Evolutionary conservation across 1,140 invertebrate genomes (phyloP), one percentile per base, ranked within the genome.

Genomic region (Drosophila navojoa): DNA sequence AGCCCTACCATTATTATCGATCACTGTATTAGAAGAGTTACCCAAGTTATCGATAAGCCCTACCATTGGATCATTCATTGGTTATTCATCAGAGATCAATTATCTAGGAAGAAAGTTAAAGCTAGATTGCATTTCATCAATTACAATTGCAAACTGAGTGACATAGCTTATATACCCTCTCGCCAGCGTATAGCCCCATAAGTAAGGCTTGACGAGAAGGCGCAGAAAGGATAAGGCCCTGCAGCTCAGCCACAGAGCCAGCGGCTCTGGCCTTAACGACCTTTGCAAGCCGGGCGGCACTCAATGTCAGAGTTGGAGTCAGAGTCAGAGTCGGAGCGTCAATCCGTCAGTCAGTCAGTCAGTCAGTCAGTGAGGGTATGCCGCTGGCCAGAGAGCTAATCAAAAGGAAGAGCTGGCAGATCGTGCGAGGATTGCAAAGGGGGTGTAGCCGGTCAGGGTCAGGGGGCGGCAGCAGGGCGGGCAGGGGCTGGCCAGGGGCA

Each of bases 401-500:
- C 71, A 69, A 69, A 62, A 62, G 47, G 61, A 82, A 73, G 71
- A 63, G 80, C 71, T 72, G 66, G 42, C 32, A 89, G 82, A 87
- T 87, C 82, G 82, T 87, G 82, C 84, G 79, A 87, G 82, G 82
- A 87, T 87, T 87, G 77, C 79, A 71, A 74, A 32, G 81, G 75
- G 80, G 78, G 82, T 79, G 82, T 79, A 82, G 79, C 82, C n/a
- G 19, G 35, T 55, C 16, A 22, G 44, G 58, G 27, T n/a, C 16
- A 16, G 40, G 2, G 5, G 13, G 27, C 7, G 7, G 1, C n/a
- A n/a, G n/a, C n/a, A n/a, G n/a, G n/a, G n/a, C 40, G 27, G 27
- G 27, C 27, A 29, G 29, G 29, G 7, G 29, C 42, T 15, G 15
- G 42, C 5, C 42, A 15, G n/a, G n/a, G n/a, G 6, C 42, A 15